These are phyloP conservation scores for Oscheius sp. DNA, from an alignment of 2,888 invertebrate genomes.

Conservation along the genomic window DNA sequence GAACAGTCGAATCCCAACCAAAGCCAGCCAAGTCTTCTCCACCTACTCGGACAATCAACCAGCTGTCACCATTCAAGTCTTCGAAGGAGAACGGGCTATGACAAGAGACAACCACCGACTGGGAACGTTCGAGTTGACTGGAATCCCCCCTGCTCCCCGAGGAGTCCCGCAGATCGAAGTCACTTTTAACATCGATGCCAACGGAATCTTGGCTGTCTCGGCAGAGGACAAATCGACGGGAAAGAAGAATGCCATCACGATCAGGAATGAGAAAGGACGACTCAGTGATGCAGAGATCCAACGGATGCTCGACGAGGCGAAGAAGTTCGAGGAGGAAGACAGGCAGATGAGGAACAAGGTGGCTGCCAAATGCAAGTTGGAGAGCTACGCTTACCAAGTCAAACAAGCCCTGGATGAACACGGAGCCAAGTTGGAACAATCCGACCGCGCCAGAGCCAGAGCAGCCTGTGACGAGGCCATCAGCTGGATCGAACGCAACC, in stretches of 20 bases:
- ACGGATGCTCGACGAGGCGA: slow-evolving; percentile 85
- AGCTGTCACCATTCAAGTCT: slow-evolving; percentile 85
- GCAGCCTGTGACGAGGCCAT: slow-evolving; percentile 90
- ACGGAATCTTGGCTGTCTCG: slow-evolving; percentile 68
- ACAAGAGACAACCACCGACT: slow-evolving; percentile 72
- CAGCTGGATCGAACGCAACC: slow-evolving; percentile 77
- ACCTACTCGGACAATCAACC: slow-evolving; percentile 92
- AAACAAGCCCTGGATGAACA: slow-evolving; percentile 60
- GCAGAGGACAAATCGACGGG: slow-evolving; percentile 52
- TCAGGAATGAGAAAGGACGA: slow-evolving; percentile 78
- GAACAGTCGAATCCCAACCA: slow-evolving; percentile 71
- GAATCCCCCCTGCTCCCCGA: slow-evolving; percentile 70
- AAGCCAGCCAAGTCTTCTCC: slow-evolving; percentile 77
- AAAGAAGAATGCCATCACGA: slow-evolving; percentile 35
- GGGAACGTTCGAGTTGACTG: slow-evolving; percentile 72
- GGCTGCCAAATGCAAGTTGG: slow-evolving; percentile 84
- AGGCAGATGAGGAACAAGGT: slow-evolving; percentile 75
- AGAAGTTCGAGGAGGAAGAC: slow-evolving; percentile 82
- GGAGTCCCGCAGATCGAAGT: slow-evolving; percentile 75
- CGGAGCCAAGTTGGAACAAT: slow-evolving; percentile 86
- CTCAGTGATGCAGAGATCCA: slow-evolving; percentile 92
- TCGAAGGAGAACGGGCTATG: slow-evolving; percentile 75
- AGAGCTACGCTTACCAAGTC: slow-evolving; percentile 79
- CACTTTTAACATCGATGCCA: slow-evolving; percentile 72
- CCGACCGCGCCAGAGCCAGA: slow-evolving; percentile 82